Evolutionary conservation across 2,113 vertebrate species (phyloP), one percentile per base, ranked within the genome.

Genomic region (Zingel zingel): DNA sequence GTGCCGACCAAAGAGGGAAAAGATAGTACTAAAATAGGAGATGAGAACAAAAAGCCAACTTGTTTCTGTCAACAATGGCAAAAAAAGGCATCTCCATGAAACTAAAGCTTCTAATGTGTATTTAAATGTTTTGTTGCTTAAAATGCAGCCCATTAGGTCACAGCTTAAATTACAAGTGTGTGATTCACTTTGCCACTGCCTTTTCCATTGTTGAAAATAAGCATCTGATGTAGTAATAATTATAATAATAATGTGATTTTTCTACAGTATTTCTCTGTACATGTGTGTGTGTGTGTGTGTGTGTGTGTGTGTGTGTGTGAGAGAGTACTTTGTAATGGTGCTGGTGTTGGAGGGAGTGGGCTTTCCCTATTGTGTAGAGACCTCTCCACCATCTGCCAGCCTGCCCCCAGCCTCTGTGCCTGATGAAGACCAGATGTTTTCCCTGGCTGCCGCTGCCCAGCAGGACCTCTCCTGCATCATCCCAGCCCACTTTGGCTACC

Each of bases 391-490:
- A 94, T 94, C 93, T 94, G 94, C 74, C 84, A 86, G 74, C 69
- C 64, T 82, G 88, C 81, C 92, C 82, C 87, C 61, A 81, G 91
- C 92, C 91, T 85, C 92, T 87, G 84, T 83, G 81, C 85, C 88
- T 94, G 92, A 94, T 91, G 91, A 93, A 91, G 86, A 91, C 84
- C 94, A 94, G 93, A 94, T 95, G 93, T 95, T 94, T 89, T 92
- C 92, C 91, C 91, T 90, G 86, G 84, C 89, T 89, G 74, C 82
- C 7, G 72, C 67, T 81, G 66, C 88, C 86, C 86, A 91, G 81
- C 78, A 93, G 88, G 90, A 90, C 89, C 85, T 86, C 81, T 89
- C 80, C 91, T 80, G 82, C 86, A 85, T 89, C 86, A 84, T 81
- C 81, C 30, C 88, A 64, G 80, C 87, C 81, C 81, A 89, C 85